Evolutionary conservation across 2,888 invertebrate species (phyloP), one percentile per base, ranked within the genome.

Genomic region (Chalcosyrphus nemorum): DNA sequence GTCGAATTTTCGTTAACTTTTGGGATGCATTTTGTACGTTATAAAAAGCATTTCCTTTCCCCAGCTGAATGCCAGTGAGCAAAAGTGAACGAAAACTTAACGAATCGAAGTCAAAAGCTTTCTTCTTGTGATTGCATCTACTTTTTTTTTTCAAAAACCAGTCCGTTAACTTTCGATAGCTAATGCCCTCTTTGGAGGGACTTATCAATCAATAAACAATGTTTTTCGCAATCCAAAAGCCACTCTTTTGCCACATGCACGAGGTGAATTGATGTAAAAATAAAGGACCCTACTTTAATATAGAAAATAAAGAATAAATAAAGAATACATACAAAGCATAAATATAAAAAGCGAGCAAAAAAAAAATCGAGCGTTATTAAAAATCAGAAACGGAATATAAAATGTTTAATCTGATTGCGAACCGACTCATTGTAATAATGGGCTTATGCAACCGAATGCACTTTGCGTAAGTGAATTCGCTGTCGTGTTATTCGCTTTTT

Each of bases 381-480:
- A 78, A 72, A 24, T 59, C 65, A 66, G 52, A 29, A 15, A 13
- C 35, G 11, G n/a, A 41, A 72, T 41, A 9, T 52, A 59, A n/a
- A 80, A 72, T 72, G 35, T 59, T 63, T 75, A 70, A 81, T 68
- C 68, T n/a, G 74, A 81, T 77, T 54, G 56, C 32, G 35, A 70
- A n/a, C 24, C 35, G 9, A 41, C 66, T 68, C 54, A 70, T 72
- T 80, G 27, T 41, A 61, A 57, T 57, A 70, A 75, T 70, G 56
- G 68, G 43, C 27, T 75, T 81, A 52, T 68, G 56, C 56, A 47
- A 41, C 17, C 56, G 61, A 68, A 63, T 74, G 52, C 59, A 54
- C 56, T 75, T 43, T 52, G 43, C 43, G 27, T 63, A 76, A 50
- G 56, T 29, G 57, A 65, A 38, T 68, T 68, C 52, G n/a, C 6